Conservation (phyloP, 2,888 invertebrate species). For the Muscina levida region DNA sequence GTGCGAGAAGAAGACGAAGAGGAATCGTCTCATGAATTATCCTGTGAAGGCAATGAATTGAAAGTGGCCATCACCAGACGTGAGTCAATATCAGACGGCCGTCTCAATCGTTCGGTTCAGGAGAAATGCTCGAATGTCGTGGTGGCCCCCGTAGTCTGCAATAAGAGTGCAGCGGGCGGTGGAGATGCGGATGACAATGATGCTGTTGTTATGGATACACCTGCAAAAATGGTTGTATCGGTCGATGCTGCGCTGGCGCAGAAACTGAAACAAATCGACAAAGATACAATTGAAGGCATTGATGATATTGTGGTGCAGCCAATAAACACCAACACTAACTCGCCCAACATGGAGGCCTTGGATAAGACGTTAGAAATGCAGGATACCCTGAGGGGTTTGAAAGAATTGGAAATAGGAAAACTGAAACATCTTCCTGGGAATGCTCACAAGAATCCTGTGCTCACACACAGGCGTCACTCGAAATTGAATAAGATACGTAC, state of each 20-base stretch:
- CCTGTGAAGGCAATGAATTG: slow-evolving; percentile 82
- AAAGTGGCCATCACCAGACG: slow-evolving; percentile 83
- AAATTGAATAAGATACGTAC: slow-evolving; percentile 87
- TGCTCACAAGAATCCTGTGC: slow-evolving; percentile 73
- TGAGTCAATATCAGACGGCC: slow-evolving; percentile 90
- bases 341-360: slow-evolving; percentile 58
- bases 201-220: slow-evolving; percentile 77
- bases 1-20: slow-evolving; percentile 96
- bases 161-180: slow-evolving; percentile 26
- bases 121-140: slow-evolving; percentile 78
- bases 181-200: slow-evolving; percentile 18
- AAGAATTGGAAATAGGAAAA: slow-evolving; percentile 77
- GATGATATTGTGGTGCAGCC: background rate
- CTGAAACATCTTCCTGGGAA: slow-evolving; percentile 74
- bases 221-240: slow-evolving; percentile 81
- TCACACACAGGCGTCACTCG: slow-evolving; percentile 82
- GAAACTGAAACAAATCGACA: slow-evolving; percentile 75
- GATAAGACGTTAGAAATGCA: slow-evolving; percentile 59
- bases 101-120: slow-evolving; percentile 86
- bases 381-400: slow-evolving; percentile 72
- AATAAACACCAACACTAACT: slow-evolving; percentile 26
- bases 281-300: slow-evolving; percentile 48
- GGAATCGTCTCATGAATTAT: slow-evolving; percentile 84
- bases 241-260: slow-evolving; percentile 72
- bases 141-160: slow-evolving; percentile 79